These are phyloP conservation scores for Reticulitermes lucifugus DNA, from an alignment of 2,888 invertebrate genomes.

Conservation along the genomic window DNA sequence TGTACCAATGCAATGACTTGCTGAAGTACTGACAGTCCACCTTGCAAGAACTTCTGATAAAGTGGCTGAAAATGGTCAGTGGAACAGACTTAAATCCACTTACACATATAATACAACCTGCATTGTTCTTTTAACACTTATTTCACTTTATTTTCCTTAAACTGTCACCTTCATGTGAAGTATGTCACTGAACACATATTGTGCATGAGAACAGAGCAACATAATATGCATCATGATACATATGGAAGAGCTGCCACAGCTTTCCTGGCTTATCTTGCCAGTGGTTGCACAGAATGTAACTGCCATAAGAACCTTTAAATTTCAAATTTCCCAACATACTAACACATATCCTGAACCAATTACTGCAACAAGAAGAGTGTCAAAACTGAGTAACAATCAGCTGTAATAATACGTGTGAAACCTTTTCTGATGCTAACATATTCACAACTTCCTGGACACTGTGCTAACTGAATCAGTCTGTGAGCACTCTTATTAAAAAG, in stretches of 20 bases:
- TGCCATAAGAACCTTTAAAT: background rate
- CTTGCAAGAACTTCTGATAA: background rate
- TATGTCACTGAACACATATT: too few relatives aligned
- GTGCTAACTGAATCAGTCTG: background rate
- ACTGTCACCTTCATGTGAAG: background rate
- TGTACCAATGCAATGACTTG: background rate
- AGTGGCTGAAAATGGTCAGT: background rate
- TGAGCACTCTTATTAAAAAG: background rate
- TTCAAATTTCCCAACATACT: background rate
- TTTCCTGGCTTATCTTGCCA: background rate
- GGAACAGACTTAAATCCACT: too few relatives aligned
- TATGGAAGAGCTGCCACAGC: background rate
- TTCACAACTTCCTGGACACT: background rate
- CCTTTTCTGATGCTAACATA: background rate
- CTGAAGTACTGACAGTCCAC: background rate
- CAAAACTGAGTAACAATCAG: conserved; percentile 5
- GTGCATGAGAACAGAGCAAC: too few relatives aligned
- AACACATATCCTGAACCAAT: background rate
- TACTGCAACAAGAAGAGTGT: background rate
- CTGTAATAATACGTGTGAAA: background rate
- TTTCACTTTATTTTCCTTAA: background rate
- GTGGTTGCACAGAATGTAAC: background rate
- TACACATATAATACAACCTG: background rate
- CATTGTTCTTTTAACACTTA: background rate
- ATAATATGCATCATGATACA: too few relatives aligned